These are phyloP conservation scores for Montipora sp. DNA, from an alignment of 64 coral and sea anemone genomes.

Conservation along the genomic window DNA sequence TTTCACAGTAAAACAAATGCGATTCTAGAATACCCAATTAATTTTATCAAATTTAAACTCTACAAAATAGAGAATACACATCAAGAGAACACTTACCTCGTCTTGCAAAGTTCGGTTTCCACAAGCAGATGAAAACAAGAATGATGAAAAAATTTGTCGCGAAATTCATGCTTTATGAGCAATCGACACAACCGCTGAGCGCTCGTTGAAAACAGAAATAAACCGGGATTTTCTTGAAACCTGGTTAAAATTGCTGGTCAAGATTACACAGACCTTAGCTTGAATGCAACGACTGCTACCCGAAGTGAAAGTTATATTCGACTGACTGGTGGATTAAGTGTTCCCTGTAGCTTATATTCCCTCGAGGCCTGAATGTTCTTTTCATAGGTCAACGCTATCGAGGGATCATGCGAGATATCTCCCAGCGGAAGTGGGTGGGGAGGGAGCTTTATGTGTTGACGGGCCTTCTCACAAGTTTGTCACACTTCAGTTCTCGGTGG, in stretches of 20 bases:
- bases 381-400: too few relatives aligned
- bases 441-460: neutral
- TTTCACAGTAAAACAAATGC: constrained; percentile 6
- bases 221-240: too few relatives aligned
- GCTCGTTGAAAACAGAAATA: too few relatives aligned
- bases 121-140: constrained; percentile 24
- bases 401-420: neutral
- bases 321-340: too few relatives aligned
- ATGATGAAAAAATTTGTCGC: neutral
- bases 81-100: neutral
- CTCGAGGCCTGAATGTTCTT: too few relatives aligned
- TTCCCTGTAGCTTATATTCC: too few relatives aligned
- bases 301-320: neutral
- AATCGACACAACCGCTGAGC: neutral
- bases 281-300: neutral
- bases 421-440: neutral
- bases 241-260: neutral
- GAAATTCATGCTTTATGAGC: constrained; percentile 16
- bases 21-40: neutral
- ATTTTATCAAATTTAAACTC: neutral
- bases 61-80: neutral
- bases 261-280: neutral
- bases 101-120: neutral
- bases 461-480: neutral
- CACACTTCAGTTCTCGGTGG: neutral